Percentiles rank a stretch among this genome's conserved stretches.
Conservation (phyloP, 2,888 invertebrate genomes). For the Tetranychus truncatus region DNA sequence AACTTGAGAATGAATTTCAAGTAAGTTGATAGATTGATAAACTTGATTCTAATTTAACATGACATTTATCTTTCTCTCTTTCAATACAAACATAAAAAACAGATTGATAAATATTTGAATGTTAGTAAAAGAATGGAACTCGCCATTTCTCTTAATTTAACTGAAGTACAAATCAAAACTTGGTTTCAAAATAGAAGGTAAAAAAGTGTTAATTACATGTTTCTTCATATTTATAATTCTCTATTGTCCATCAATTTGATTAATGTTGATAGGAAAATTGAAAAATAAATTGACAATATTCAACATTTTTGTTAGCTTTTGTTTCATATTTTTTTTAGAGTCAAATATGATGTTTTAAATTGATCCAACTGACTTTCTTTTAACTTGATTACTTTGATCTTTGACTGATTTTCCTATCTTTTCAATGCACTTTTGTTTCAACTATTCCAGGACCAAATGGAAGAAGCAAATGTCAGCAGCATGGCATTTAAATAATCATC, state of each 20-base stretch:
- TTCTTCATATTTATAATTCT: too few relatives aligned
- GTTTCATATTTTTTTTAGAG: too few relatives aligned
- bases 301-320: too few relatives aligned
- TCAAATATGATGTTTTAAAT: too few relatives aligned
- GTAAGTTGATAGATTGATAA: slow-evolving; percentile 31
- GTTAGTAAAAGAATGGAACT: slow-evolving; percentile 86
- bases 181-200: slow-evolving; percentile 76
- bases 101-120: slow-evolving; percentile 82
- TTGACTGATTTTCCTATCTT: not conserved
- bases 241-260: too few relatives aligned
- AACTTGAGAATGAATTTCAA: slow-evolving; percentile 81
- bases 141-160: slow-evolving; percentile 65
- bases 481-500: slow-evolving; percentile 6
- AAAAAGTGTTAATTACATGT: slow-evolving; percentile 4
- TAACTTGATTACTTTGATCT: not conserved
- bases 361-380: too few relatives aligned
- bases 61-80: not conserved
- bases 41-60: not conserved
- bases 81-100: slow-evolving; percentile 23
- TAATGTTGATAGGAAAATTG: too few relatives aligned
- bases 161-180: slow-evolving; percentile 88
- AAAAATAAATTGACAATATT: too few relatives aligned
- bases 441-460: slow-evolving; percentile 60
- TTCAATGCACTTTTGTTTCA: not conserved
- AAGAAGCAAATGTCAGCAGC: slow-evolving; percentile 59